Conservation (phyloP, 2,888 invertebrate genomes). For the Tipula helvola region DNA sequence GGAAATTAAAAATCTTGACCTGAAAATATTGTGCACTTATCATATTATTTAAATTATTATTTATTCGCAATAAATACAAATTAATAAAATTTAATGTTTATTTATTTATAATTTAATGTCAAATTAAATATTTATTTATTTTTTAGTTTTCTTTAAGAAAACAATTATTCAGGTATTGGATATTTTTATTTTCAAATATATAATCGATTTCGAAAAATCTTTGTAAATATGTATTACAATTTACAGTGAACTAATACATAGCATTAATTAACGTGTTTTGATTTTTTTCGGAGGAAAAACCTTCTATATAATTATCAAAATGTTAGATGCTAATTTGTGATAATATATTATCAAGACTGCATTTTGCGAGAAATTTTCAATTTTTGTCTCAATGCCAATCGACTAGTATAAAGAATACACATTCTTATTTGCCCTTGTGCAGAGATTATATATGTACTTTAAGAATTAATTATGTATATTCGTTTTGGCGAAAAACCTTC, state of each 20-base stretch:
- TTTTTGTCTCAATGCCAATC: not conserved
- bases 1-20: not conserved
- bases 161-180: not conserved
- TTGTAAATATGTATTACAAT: too few relatives aligned
- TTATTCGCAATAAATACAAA: not conserved
- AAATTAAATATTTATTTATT: not conserved
- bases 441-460: not conserved
- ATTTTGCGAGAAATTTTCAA: not conserved
- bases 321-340: too few relatives aligned
- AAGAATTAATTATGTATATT: not conserved
- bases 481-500: not conserved
- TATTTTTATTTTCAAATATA: too few relatives aligned
- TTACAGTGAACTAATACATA: too few relatives aligned
- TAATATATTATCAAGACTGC: not conserved
- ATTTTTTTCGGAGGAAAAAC: too few relatives aligned
- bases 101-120: not conserved
- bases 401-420: not conserved
- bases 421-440: not conserved
- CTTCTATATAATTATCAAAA: too few relatives aligned
- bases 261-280: too few relatives aligned
- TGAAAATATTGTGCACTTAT: not conserved
- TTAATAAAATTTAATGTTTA: not conserved
- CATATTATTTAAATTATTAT: not conserved
- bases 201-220: too few relatives aligned
- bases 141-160: not conserved